Base-by-base conservation (phyloP, 1,140 invertebrate species). In the Lasaia peninsularis region DNA sequence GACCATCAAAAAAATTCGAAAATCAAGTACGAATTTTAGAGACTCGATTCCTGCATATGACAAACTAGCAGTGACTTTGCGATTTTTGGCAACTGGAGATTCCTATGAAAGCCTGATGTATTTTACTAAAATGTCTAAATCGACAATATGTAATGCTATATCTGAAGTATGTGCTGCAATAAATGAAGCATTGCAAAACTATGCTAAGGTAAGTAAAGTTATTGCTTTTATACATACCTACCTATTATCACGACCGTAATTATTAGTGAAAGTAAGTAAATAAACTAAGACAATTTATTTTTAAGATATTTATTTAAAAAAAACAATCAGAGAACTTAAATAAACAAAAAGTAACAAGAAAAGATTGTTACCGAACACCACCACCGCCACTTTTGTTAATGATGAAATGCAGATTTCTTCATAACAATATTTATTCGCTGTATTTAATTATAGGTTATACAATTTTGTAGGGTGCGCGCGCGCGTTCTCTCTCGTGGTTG, bases 21-120 rank as follows among this genome's bases (percentile, higher is more conserved):
- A 57, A 57, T 57, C 56, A 57, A 57, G 56, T 57, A 57, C 56
- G 56, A 60, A 60, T 63, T 63, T 63, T 60, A 60, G 62, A 59
- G 57, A 63, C 62, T 63, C 34, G 52, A 63, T 59, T 60, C 62
- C 57, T 61, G 32, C 56, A 60, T 61, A 58, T 63, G 62, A 58
- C 56, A 61, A 49, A 56, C 56, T 58, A 58, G 60, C 56, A 63
- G 60, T 56, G 24, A 24, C 24, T 24, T 24, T 24, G 24, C 24
- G 24, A 24, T 24, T 24, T 24, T 24, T 58, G 48, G 49, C 32
- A 52, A 52, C 50, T 52, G 57, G 34, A 59, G 57, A 59, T 59
- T 37, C 50, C 57, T 59, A 59, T 59, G 57, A 59, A 59, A 59
- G 57, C 57, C 57, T 59, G 12, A 59, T 59, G 57, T 59, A 59